Evolutionary conservation across 2,113 vertebrate genomes (phyloP), one percentile per base, ranked within the genome.

Genomic region (Acanthochromis polyacanthus): DNA sequence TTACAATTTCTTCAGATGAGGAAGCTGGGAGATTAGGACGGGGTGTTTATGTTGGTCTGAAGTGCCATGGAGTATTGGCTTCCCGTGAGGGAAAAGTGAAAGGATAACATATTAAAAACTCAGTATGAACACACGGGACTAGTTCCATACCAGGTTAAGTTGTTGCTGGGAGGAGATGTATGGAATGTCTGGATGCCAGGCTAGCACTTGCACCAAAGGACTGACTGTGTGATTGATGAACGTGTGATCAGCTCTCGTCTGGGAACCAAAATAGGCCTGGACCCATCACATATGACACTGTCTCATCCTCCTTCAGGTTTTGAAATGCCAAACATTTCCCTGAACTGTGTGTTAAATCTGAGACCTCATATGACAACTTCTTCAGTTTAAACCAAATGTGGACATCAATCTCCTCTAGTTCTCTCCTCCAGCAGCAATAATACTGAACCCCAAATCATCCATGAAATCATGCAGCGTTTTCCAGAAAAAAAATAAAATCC

Each of bases 271-370:
- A 91, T 77, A 92, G 80, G 46, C 52, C 55, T 55, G 43, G 17
- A 15, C 22, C 63, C 61, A 76, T 82, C 61, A 61, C 77, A 79
- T 62, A 69, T 20, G 76, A 84, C 73, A 52, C 65, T 67, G 72
- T 75, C 45, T 53, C 70, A 76, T 86, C 80, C 78, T 83, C 75
- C 62, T 63, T 68, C 53, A 79, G 72, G 71, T 90, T 67, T 61
- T 82, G 16, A 82, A 85, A 92, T 91, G 53, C 83, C 80, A 75
- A 64, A 77, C 78, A 85, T 75, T 70, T 83, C 59, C 36, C 45
- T 14, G 19, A 62, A 45, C 56, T 83, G 15, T 53, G 60, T 17
- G 63, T 23, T 15, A 38, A 40, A 30, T 68, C 25, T 19, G 5
- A 30, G 46, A 71, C 43, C 65, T 72, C 48, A 48, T 32, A 14